Percentiles rank a stretch among this genome's conserved stretches.
phyloP scores from a whole-genome alignment of 2,113 vertebrate genomes.

The Parotia lawesii region DNA sequence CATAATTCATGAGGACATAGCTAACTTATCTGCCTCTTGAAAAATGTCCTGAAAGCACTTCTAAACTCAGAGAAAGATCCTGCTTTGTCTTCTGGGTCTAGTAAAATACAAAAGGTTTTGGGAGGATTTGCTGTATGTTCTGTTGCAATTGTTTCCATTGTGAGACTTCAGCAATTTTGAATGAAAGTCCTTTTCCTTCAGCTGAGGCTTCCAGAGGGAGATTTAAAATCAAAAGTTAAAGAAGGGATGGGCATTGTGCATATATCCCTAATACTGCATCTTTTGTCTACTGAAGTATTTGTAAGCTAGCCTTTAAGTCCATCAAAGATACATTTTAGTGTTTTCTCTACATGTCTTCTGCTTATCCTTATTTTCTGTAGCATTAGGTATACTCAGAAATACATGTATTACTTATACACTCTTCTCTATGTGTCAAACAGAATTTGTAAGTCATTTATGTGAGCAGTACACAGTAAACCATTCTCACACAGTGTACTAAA shows the following conservation, averaged over 20 bases:
- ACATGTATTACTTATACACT: not conserved
- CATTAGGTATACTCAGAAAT: not conserved
- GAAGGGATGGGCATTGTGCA: not conserved
- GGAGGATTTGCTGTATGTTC: not conserved
- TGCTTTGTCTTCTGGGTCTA: not conserved
- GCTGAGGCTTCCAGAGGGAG: not conserved
- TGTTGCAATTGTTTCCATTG: not conserved
- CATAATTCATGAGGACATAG: not conserved
- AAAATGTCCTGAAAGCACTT: not conserved
- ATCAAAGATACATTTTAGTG: not conserved
- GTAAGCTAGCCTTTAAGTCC: not conserved
- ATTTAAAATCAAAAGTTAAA: not conserved
- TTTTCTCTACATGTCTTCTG: not conserved
- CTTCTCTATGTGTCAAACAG: slow-evolving; percentile 7
- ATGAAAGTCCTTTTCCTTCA: not conserved
- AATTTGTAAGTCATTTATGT: slow-evolving; percentile 51
- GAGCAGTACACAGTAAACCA: slow-evolving; percentile 34
- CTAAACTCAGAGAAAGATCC: not conserved
- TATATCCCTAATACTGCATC: not conserved
- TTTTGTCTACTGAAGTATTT: not conserved
- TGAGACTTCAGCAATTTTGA: not conserved
- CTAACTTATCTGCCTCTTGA: not conserved
- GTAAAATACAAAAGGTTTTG: not conserved
- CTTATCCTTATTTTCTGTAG: slow-evolving; percentile 17
- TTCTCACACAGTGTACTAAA: slow-evolving; percentile 46